Conservation (phyloP, 2,797 vertebrate species). For the Falco concolor region DNA sequence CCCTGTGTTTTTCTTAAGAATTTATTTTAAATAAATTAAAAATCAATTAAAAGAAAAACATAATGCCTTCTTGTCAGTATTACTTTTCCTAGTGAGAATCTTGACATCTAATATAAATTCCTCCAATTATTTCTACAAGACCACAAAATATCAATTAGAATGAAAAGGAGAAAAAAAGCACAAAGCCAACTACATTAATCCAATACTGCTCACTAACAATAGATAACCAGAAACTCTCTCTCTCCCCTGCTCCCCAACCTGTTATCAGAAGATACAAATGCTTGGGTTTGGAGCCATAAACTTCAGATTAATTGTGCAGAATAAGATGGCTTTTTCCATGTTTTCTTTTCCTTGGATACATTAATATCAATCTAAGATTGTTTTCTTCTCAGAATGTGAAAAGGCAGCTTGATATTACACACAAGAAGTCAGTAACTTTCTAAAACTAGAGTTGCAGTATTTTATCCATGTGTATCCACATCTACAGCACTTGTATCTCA, state of each 20-base stretch:
- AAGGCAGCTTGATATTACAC: not conserved
- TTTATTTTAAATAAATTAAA: not conserved
- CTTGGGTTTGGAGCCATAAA: not conserved
- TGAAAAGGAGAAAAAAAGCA: not conserved
- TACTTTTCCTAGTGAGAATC: not conserved
- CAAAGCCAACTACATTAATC: not conserved
- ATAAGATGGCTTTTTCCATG: not conserved
- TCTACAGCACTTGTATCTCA: not conserved
- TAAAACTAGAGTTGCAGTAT: not conserved
- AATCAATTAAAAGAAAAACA: not conserved
- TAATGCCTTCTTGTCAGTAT: not conserved
- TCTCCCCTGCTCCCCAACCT: not conserved
- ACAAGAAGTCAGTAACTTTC: not conserved
- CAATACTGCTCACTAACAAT: not conserved
- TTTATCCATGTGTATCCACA: not conserved
- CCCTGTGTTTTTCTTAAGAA: not conserved
- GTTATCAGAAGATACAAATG: not conserved
- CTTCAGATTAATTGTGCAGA: not conserved
- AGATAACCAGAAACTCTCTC: not conserved
- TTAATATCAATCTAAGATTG: not conserved
- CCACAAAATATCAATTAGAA: not conserved
- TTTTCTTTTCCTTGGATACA: not conserved
- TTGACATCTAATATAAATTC: not conserved
- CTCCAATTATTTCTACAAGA: not conserved
- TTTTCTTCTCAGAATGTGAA: not conserved